Evolutionary conservation across 2,797 vertebrate species (phyloP).

Genomic region (Myotis daubentonii): DNA sequence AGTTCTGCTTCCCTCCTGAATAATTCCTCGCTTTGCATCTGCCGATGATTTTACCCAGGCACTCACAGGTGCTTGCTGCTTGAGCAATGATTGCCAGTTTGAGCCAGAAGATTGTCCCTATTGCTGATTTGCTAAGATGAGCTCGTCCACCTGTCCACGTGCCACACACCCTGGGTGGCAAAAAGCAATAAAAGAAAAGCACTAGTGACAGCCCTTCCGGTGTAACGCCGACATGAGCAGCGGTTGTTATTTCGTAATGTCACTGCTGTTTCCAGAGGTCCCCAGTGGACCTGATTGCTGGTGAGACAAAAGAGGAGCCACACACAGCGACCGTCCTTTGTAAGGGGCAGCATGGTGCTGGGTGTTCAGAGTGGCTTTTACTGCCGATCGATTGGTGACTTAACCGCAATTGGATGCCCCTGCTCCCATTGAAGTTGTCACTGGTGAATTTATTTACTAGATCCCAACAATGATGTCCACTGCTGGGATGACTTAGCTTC

Average conservation of each 20-base stretch:
- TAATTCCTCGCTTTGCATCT: constrained; percentile 56
- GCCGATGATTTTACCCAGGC: constrained; percentile 16
- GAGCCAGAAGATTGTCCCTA: constrained; percentile 30
- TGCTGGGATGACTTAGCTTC: background rate
- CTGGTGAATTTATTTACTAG: constrained; percentile 65
- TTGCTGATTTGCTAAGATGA: constrained; percentile 68
- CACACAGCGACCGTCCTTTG: constrained; percentile 19
- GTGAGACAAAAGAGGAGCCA: constrained; percentile 34
- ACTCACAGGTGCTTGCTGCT: constrained; percentile 41
- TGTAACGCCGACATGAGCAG: background rate
- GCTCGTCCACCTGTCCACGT: constrained; percentile 54
- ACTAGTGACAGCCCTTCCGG: constrained; percentile 59
- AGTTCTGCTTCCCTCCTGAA: constrained; percentile 17
- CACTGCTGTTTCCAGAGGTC: constrained; percentile 59
- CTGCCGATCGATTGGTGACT: constrained; percentile 17
- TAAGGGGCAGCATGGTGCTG: background rate
- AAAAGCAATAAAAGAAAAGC: constrained; percentile 71
- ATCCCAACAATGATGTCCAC: background rate
- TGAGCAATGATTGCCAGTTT: constrained; percentile 3
- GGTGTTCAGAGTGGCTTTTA: constrained; percentile 56
- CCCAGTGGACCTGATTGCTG: constrained; percentile 52
- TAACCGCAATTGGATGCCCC: background rate
- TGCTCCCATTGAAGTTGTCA: constrained; percentile 51
- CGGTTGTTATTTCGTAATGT: constrained; percentile 70
- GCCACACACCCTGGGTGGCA: constrained; percentile 59